Conservation (phyloP, 2,113 vertebrate species). For the Riparia riparia region DNA sequence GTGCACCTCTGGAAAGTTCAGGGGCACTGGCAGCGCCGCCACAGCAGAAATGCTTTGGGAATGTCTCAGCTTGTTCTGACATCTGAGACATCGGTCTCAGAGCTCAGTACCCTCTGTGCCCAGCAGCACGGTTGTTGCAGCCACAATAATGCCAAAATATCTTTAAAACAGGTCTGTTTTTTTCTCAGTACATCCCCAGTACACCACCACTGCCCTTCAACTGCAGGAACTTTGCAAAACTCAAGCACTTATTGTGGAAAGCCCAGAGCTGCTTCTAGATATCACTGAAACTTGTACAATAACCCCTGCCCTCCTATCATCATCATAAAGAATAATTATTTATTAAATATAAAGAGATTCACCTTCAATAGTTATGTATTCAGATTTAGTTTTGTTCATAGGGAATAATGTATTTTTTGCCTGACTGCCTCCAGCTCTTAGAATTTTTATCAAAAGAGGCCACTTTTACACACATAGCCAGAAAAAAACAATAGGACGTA, state of each 20-base stretch:
- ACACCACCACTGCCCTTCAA: not conserved
- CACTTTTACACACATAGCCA: not conserved
- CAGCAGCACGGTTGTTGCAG: not conserved
- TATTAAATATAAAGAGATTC: not conserved
- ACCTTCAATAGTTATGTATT: not conserved
- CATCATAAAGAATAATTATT: not conserved
- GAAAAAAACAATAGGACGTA: not conserved
- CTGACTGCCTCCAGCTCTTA: not conserved
- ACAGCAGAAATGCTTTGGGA: not conserved
- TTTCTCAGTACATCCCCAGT: not conserved
- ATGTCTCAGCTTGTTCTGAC: not conserved
- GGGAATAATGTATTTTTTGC: not conserved
- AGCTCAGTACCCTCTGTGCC: not conserved
- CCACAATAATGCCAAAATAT: not conserved
- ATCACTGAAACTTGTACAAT: not conserved
- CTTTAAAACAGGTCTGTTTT: not conserved
- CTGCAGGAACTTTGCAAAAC: not conserved
- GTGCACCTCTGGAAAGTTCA: not conserved
- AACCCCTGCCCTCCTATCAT: not conserved
- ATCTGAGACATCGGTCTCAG: not conserved
- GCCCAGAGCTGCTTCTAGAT: not conserved
- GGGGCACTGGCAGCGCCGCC: not conserved
- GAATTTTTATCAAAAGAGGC: not conserved
- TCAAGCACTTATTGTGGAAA: not conserved
- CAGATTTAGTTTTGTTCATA: not conserved